Base-by-base conservation (phyloP, 53 echinoderm and acorn worm species). In the Paelopatides confundens region DNA sequence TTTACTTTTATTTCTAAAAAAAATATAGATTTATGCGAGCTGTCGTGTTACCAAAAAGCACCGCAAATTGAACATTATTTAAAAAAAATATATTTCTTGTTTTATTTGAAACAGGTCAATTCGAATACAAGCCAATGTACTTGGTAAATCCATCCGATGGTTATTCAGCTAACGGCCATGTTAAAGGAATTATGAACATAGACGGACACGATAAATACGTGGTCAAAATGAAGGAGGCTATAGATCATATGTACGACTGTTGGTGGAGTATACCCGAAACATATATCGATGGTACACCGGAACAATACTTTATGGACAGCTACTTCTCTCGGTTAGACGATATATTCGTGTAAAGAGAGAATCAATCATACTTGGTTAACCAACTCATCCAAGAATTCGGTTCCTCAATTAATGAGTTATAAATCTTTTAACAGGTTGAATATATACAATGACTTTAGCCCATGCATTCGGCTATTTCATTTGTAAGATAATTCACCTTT, bases 191-290 rank as follows among this genome's bases (percentile, higher is more conserved):
- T 18, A 52, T 79, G 79, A 46, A 79, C 34, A 31, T 79, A 13
- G 79, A 29, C 2, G 79, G 79, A 5, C 50, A 52, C 5, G 30
- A 15, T 12, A 33, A 79, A 21, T 52, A 51, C 34, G 79, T 79
- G 51, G 51, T 79, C 50, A 50, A 48, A 15, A 54, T 79, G n/a
- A 34, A 52, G 21, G 79, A 79, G 43, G 15, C 15, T 15, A 13
- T 79, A 11, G 79, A 52, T 21, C 29, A 21, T 28, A 33, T 17
- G 0, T 52, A 79, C 79, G 79, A 79, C 52, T 79, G 79, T 6
- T 79, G 79, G 79, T 79, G 79, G 79, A 33, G 47, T 11, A 52
- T 33, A 2, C 49, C 79, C 10, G 79, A 79, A 50, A 33, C 31
- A 79, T 79, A 79, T 26, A 14, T 79, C 33, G 51, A 79, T 79